Percentiles rank a stretch among this genome's conserved stretches.
phyloP scores from a whole-genome alignment of 2,113 vertebrate genomes.

The Tetrao urogallus region DNA sequence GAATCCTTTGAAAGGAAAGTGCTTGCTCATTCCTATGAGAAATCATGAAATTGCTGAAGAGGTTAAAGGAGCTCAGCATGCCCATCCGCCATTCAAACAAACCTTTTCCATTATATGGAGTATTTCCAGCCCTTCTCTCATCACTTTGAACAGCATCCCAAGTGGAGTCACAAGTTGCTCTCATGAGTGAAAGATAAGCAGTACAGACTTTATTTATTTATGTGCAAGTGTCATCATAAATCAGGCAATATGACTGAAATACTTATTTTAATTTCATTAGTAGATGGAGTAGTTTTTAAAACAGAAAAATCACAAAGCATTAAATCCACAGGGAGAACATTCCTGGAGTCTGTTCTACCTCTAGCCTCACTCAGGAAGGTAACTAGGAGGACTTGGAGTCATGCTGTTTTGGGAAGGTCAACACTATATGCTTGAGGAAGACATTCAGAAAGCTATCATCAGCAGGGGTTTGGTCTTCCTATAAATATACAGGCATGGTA shows the following conservation, averaged over 20 bases:
- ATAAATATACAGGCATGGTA: background rate
- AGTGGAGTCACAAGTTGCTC: constrained; percentile 44
- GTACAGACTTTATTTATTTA: constrained; percentile 14
- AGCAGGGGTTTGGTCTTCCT: background rate
- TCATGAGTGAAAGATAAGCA: constrained; percentile 1
- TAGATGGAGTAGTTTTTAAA: constrained; percentile 56
- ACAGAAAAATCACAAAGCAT: constrained; percentile 57
- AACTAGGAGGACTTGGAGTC: background rate
- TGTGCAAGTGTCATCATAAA: constrained; percentile 34
- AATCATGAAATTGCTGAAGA: constrained; percentile 4
- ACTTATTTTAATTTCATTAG: constrained; percentile 72
- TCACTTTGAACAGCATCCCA: constrained; percentile 36
- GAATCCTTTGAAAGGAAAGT: constrained; percentile 23
- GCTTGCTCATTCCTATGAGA: constrained; percentile 28
- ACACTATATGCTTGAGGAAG: background rate
- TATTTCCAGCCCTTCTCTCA: constrained; percentile 43
- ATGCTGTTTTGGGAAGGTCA: constrained; percentile 42
- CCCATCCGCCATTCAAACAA: background rate
- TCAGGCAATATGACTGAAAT: constrained; percentile 12
- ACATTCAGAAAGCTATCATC: background rate
- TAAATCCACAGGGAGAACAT: constrained; percentile 61
- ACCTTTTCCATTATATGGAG: background rate
- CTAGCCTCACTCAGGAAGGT: background rate
- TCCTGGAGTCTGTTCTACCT: constrained; percentile 28
- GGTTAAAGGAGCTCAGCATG: constrained; percentile 42